Percentiles rank a stretch among this genome's conserved stretches.
Evolutionary conservation across 1,140 invertebrate species (phyloP).

Genomic region (Hydropsyche tenuis): DNA sequence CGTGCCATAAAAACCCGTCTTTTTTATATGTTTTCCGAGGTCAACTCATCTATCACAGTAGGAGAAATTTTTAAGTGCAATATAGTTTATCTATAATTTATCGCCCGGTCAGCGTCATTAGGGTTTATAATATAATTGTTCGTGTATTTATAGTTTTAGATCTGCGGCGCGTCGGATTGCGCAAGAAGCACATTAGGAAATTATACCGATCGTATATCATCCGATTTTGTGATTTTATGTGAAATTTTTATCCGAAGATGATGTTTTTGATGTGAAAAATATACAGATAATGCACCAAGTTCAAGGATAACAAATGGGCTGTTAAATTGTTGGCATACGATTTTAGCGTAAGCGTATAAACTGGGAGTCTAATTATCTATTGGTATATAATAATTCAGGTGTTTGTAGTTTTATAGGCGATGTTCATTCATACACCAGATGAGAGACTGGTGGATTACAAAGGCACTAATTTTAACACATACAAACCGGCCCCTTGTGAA

Average conservation of each 20-base stretch:
- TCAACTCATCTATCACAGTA: slow-evolving; percentile 46
- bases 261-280: too few relatives aligned
- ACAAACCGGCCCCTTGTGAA: slow-evolving; percentile 33
- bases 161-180: not conserved
- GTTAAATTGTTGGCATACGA: slow-evolving; percentile 23
- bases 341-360: slow-evolving; percentile 27
- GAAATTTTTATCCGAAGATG: too few relatives aligned
- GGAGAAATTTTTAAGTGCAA: slow-evolving; percentile 46
- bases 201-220: not conserved
- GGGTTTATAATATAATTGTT: slow-evolving; percentile 30
- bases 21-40: slow-evolving; percentile 44
- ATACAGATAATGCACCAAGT: not conserved
- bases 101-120: slow-evolving; percentile 25
- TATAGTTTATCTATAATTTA: slow-evolving; percentile 43
- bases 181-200: slow-evolving; percentile 4
- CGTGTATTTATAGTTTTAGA: not conserved
- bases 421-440: slow-evolving; percentile 6
- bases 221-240: not conserved
- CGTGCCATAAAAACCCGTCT: slow-evolving; percentile 48
- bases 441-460: slow-evolving; percentile 38
- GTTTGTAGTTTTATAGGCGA: slow-evolving; percentile 38
- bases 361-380: slow-evolving; percentile 31
- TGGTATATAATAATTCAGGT: slow-evolving; percentile 31
- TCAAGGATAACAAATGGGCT: not conserved
- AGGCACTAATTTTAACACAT: slow-evolving; percentile 48